Base-by-base conservation (phyloP, 2,113 vertebrate species). In the Gracilinanus agilis region DNA sequence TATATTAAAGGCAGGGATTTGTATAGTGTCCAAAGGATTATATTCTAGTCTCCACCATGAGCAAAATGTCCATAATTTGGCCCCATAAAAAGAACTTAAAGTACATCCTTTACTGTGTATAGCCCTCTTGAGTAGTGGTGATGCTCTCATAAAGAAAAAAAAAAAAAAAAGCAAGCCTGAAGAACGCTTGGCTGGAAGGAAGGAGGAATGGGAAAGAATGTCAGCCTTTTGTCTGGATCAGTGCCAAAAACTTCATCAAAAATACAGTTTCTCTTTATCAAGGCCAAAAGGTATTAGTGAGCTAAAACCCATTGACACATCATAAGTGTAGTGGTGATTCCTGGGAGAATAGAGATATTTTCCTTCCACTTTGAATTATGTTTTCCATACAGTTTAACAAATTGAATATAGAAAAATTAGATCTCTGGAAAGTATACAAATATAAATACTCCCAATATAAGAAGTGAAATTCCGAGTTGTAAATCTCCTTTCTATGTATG, bases 31-130 rank as follows among this genome's bases (percentile, higher is more conserved):
- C 44, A 90, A 53, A 88, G 24, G 27, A 34, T 88, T 97, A 90
- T 90, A 55, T 91, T 94, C 89, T 27, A 75, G 67, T 44, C 49
- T 90, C 24, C 29, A 88, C 61, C 3, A 3, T 89, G 93, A 95
- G 91, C 49, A 90, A 24, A 89, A 53, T 67, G 56, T 92, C 54
- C 53, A 54, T 89, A 25, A 40, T 49, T 91, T 95, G 96, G 95
- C 91, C 89, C 56, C 21, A n/a, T 10, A 7, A 40, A 88, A 90
- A n/a, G 53, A 89, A 67, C 88, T n/a, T 55, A 67, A 95, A 94
- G 75, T 67, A 67, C 29, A 13, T 92, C 54, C 90, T 89, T 67
- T 90, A 89, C 29, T 55, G 54, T 90, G 23, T 61, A 13, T 54
- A 44, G 9, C 61, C 89, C 92, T 91, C 89, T 90, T 94, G n/a